A percentile compares a stretch with the other conserved stretches of the same genome.
phyloP scores from a whole-genome alignment of 2,888 invertebrate species.

The Stenchaetothrips biformis region DNA sequence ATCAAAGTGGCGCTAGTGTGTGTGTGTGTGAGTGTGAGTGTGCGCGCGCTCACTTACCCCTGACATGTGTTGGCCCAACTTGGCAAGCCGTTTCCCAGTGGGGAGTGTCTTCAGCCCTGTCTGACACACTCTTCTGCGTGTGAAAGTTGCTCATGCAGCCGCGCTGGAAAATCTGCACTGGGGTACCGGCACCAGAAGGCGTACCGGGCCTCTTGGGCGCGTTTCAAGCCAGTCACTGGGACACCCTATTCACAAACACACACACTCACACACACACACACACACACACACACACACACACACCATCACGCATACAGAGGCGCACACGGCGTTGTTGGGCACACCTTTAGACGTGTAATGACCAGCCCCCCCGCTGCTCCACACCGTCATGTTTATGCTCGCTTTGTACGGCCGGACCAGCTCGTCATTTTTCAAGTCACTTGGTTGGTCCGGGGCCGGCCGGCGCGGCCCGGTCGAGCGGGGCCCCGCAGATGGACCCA shows the following conservation, averaged over 20 bases:
- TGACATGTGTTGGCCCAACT: slow-evolving; percentile 22
- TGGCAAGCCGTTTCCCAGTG: background rate
- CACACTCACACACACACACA: no score
- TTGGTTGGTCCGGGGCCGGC: background rate
- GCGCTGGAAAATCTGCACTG: background rate
- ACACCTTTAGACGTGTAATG: slow-evolving; percentile 20
- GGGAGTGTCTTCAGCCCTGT: no score
- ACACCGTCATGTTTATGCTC: no score
- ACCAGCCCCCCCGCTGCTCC: background rate
- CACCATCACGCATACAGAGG: background rate
- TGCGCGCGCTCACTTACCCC: slow-evolving; percentile 2
- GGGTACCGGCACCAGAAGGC: background rate
- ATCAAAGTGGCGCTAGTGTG: background rate
- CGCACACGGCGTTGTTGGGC: background rate
- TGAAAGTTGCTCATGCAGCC: no score
- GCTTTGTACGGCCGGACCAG: no score
- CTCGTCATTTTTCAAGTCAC: no score
- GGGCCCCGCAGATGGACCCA: background rate
- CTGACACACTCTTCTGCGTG: no score
- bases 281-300: no score
- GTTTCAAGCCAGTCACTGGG: background rate
- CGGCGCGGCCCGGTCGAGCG: background rate
- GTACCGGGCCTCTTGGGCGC: background rate
- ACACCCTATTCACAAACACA: background rate
- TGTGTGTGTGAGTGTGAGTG: no score